phyloP scores from a whole-genome alignment of 1,140 invertebrate genomes.

The Papilio polytes region DNA sequence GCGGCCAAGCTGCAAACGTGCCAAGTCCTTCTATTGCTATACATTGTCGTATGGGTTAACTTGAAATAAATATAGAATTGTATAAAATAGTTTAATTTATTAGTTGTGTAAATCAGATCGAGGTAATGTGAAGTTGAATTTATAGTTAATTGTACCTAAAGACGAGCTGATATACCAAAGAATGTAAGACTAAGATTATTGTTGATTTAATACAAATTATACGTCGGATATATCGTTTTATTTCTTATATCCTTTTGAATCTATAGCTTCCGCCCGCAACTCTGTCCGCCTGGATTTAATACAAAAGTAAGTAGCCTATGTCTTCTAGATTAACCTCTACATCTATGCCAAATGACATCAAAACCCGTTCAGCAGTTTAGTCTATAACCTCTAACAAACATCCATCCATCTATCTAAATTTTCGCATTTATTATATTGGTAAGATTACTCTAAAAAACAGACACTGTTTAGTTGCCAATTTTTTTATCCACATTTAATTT shows the following conservation, averaged over 20 bases:
- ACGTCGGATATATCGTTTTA: conserved; percentile 68
- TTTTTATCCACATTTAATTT: too few relatives aligned
- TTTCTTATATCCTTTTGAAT: conserved; percentile 43
- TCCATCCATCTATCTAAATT: too few relatives aligned
- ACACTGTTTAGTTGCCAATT: too few relatives aligned
- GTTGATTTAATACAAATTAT: conserved; percentile 83
- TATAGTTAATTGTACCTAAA: conserved; percentile 72
- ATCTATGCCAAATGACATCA: too few relatives aligned
- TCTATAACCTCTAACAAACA: too few relatives aligned
- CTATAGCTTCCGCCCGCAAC: too few relatives aligned
- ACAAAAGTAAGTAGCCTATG: too few relatives aligned
- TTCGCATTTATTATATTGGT: too few relatives aligned
- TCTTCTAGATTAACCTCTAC: too few relatives aligned
- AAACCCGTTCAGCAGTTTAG: too few relatives aligned
- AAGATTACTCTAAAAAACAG: too few relatives aligned
- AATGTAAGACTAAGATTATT: conserved; percentile 80
- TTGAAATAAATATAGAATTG: conserved; percentile 48
- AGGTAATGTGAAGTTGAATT: conserved; percentile 66
- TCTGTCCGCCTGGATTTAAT: too few relatives aligned
- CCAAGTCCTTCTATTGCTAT: conserved; percentile 65
- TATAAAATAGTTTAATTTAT: conserved; percentile 55
- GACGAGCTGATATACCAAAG: conserved; percentile 79
- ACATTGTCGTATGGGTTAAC: conserved; percentile 68
- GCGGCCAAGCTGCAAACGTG: conserved; percentile 64
- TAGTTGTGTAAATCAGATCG: conserved; percentile 67